phyloP scores from a whole-genome alignment of 2,888 invertebrate genomes.

The Tachina grossa region DNA sequence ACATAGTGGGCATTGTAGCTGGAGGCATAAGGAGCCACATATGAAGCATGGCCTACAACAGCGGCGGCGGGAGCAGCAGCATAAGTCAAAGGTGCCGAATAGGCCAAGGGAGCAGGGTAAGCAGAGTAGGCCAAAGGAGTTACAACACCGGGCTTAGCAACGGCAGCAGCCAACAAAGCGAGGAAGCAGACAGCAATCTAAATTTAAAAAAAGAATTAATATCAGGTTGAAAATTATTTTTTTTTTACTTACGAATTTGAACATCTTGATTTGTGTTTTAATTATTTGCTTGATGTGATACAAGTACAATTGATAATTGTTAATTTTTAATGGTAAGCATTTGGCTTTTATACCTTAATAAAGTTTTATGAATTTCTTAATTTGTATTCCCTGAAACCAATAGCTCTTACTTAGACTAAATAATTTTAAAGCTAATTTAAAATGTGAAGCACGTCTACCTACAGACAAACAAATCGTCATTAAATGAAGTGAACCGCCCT shows the following conservation, averaged over 20 bases:
- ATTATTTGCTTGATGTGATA: conserved; percentile 31
- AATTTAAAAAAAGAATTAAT: background rate
- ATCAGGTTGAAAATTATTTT: background rate
- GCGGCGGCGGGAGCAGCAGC: conserved; percentile 61
- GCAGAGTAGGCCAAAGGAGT: conserved; percentile 67
- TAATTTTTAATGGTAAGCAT: background rate
- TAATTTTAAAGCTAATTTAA: background rate
- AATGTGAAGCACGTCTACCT: conserved; percentile 11
- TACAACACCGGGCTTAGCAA: conserved; percentile 50
- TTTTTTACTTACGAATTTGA: conserved; percentile 77
- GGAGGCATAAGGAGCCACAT: conserved; percentile 79
- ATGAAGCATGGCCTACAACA: conserved; percentile 76
- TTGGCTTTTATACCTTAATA: conserved; percentile 40
- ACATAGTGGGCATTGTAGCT: conserved; percentile 77
- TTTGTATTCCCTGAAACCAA: background rate
- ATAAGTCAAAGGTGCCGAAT: conserved; percentile 60
- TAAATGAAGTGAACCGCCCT: conserved; percentile 4
- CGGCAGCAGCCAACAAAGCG: conserved; percentile 75
- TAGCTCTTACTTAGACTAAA: background rate
- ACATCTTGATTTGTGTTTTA: conserved; percentile 74
- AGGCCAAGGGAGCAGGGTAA: conserved; percentile 57
- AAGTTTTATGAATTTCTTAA: background rate
- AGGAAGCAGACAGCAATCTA: conserved; percentile 78
- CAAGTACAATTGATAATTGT: conserved; percentile 54
- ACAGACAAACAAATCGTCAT: background rate